These are phyloP conservation scores for Galagoides demidoff DNA, from an alignment of 2,797 vertebrate species.

Conservation along the genomic window DNA sequence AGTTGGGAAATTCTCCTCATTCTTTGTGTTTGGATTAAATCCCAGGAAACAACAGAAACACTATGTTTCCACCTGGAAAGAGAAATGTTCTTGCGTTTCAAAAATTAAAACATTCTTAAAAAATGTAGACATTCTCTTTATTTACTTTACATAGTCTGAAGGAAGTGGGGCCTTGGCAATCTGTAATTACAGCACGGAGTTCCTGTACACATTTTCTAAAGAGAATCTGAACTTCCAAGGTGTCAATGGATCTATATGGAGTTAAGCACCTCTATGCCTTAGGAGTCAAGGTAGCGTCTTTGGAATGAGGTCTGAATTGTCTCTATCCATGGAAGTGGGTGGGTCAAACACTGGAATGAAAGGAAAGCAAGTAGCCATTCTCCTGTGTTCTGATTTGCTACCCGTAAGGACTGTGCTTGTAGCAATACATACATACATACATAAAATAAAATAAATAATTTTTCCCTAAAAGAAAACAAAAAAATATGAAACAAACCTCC, in stretches of 20 bases:
- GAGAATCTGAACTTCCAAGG: background rate
- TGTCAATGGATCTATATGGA: background rate
- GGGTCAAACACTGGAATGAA: background rate
- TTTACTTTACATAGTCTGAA: background rate
- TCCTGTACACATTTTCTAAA: background rate
- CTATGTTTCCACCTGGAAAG: background rate
- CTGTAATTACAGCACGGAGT: background rate
- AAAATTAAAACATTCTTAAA: background rate
- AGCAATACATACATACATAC: background rate
- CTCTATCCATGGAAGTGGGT: background rate
- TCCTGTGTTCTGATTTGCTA: background rate
- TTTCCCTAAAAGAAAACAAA: background rate
- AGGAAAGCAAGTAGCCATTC: background rate
- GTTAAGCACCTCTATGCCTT: slow-evolving; percentile 45
- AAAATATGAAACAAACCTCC: background rate
- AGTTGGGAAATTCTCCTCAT: slow-evolving; percentile 60
- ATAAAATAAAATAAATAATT: background rate
- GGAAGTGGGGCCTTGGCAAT: background rate
- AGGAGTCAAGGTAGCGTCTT: slow-evolving; percentile 21
- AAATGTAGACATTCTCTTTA: background rate
- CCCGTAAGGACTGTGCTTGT: background rate
- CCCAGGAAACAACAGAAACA: slow-evolving; percentile 51
- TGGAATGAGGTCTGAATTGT: slow-evolving; percentile 37
- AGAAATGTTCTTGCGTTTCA: slow-evolving; percentile 19
- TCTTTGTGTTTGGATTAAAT: slow-evolving; percentile 30